Conservation (phyloP, 2,797 vertebrate genomes). For the Lagodon rhomboides region DNA sequence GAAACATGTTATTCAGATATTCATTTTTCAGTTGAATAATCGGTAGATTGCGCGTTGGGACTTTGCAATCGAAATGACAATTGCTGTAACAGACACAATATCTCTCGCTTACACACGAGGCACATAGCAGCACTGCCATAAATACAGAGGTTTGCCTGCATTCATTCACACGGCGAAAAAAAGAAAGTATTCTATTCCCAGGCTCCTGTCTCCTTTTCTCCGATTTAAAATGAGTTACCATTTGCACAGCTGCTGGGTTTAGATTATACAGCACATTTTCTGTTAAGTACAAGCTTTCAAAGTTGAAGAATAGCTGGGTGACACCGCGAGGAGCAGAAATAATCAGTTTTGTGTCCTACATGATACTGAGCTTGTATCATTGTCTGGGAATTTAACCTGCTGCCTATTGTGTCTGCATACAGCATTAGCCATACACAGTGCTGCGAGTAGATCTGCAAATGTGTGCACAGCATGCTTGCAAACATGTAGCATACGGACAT, state of each 20-base stretch:
- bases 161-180: constrained; percentile 15
- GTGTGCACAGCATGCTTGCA: background rate
- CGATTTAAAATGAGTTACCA: constrained; percentile 25
- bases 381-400: constrained; percentile 27
- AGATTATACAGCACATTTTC: constrained; percentile 38
- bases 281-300: constrained; percentile 27
- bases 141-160: constrained; percentile 32
- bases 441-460: background rate
- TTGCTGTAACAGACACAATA: constrained; percentile 46
- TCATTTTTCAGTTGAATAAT: constrained; percentile 63
- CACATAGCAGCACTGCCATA: background rate
- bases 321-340: constrained; percentile 28
- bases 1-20: constrained; percentile 41
- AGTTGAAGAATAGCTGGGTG: constrained; percentile 27
- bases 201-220: constrained; percentile 23
- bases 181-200: constrained; percentile 9
- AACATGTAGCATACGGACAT: background rate
- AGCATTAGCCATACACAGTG: background rate
- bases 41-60: constrained; percentile 17
- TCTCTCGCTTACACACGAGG: constrained; percentile 33
- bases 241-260: constrained; percentile 54
- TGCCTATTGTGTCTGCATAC: background rate
- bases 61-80: constrained; percentile 28
- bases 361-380: constrained; percentile 6
- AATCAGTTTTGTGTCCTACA: constrained; percentile 40